Percentiles rank a stretch among this genome's conserved stretches.
phyloP scores from a whole-genome alignment of 35 echinoderm and acorn worm species.

The Eucidaris tribuloides region DNA sequence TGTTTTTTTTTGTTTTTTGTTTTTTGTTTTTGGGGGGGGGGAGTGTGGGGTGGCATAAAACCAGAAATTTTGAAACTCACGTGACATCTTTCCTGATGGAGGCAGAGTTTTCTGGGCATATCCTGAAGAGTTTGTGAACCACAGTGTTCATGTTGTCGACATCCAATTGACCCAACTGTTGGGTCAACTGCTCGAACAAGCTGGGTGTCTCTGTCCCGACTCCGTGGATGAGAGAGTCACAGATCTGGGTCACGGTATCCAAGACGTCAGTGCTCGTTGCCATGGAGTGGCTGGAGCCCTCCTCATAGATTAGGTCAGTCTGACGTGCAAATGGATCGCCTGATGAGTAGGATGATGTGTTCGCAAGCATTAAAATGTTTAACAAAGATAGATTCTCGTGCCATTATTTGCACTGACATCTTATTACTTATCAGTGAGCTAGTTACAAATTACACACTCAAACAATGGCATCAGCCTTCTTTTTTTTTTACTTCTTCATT shows the following conservation, averaged over 20 bases:
- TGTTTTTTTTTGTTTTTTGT: too few species aligned
- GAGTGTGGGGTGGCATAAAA: too few species aligned
- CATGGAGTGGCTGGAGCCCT: background rate
- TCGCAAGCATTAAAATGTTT: too few species aligned
- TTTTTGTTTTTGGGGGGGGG: too few species aligned
- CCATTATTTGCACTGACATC: too few species aligned
- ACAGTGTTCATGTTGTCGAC: slow-evolving; percentile 2
- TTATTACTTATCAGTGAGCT: too few species aligned
- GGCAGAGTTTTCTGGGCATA: background rate
- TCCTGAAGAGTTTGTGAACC: slow-evolving; percentile 9
- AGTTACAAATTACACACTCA: too few species aligned
- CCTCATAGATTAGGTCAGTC: background rate
- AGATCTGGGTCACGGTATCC: background rate
- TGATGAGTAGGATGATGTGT: too few species aligned
- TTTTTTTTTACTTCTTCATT: too few species aligned
- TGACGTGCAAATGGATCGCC: background rate
- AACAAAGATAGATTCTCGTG: too few species aligned
- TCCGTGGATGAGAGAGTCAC: background rate
- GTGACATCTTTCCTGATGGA: background rate
- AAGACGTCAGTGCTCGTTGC: background rate
- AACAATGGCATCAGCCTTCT: too few species aligned
- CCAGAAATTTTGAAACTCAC: too few species aligned
- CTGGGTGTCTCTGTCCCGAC: background rate
- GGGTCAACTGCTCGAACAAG: background rate
- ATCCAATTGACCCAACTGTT: background rate